A percentile compares a stretch with the other conserved stretches of the same genome.
phyloP scores from a whole-genome alignment of 2,797 vertebrate species.

The Lepilemur septentrionalis region DNA sequence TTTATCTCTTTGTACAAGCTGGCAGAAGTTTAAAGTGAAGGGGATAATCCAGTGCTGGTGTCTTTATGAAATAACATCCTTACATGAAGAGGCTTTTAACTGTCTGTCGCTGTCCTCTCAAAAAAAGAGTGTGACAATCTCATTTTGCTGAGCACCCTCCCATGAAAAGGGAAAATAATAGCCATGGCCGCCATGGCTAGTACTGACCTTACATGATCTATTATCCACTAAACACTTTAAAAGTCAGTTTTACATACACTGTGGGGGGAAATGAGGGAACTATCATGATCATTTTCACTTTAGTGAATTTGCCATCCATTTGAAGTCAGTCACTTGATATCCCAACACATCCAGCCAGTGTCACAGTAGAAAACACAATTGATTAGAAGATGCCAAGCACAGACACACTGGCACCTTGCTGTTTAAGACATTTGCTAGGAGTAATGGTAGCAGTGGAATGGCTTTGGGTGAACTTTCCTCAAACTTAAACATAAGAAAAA shows the following conservation, averaged over 20 bases:
- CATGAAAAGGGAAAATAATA: conserved; percentile 89
- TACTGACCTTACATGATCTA: conserved; percentile 88
- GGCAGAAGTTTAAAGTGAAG: conserved; percentile 92
- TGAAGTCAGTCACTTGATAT: conserved; percentile 83
- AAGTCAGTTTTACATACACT: conserved; percentile 89
- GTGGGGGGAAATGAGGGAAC: conserved; percentile 80
- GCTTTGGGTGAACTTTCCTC: conserved; percentile 76
- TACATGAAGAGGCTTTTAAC: conserved; percentile 92
- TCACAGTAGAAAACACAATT: conserved; percentile 53
- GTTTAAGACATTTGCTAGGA: conserved; percentile 66
- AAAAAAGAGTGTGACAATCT: conserved; percentile 90
- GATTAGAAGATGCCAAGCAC: conserved; percentile 68
- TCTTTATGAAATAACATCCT: conserved; percentile 92
- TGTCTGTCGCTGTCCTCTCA: conserved; percentile 88
- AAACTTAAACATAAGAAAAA: conserved; percentile 75
- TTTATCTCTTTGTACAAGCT: conserved; percentile 92
- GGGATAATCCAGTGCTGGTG: conserved; percentile 91
- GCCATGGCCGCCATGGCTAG: conserved; percentile 85
- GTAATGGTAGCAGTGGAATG: conserved; percentile 48
- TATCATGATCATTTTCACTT: conserved; percentile 85
- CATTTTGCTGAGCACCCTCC: conserved; percentile 89
- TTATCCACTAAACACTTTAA: conserved; percentile 88
- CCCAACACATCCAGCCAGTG: conserved; percentile 62
- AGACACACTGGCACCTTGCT: conserved; percentile 61
- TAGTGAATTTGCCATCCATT: conserved; percentile 83